Percentiles rank a stretch among this genome's conserved stretches.
phyloP scores from a whole-genome alignment of 2,113 vertebrate species.

The Xenopus laevis region DNA sequence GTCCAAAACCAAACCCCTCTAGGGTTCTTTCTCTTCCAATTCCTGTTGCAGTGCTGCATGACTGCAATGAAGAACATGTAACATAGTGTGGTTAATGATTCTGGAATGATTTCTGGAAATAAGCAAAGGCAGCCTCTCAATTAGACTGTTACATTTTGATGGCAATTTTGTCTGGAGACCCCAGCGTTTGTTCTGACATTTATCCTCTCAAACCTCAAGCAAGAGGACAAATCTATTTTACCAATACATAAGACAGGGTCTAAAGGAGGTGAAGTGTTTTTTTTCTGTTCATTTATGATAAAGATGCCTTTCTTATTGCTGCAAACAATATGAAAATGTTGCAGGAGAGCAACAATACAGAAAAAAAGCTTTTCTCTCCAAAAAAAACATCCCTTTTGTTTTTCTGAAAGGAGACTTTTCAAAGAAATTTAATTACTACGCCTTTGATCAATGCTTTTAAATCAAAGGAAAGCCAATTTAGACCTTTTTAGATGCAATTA shows the following conservation, averaged over 20 bases:
- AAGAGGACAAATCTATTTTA: background rate
- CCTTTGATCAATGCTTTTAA: conserved; percentile 39
- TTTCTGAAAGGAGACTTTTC: conserved; percentile 26
- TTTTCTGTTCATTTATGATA: conserved; percentile 12
- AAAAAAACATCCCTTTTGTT: conserved; percentile 27
- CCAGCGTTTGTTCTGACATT: background rate
- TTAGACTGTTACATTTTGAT: no score
- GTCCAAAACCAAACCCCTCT: no score
- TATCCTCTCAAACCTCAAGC: background rate
- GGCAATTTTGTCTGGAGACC: no score
- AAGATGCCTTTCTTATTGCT: conserved; percentile 5
- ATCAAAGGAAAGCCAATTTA: conserved; percentile 36
- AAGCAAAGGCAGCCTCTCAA: no score
- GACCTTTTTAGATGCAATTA: conserved; percentile 41
- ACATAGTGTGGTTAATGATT: no score
- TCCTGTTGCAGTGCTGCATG: no score
- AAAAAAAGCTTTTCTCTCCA: conserved; percentile 9
- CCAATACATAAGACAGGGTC: background rate
- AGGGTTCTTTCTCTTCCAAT: no score
- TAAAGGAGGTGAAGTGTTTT: background rate
- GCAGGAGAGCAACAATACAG: conserved; percentile 29
- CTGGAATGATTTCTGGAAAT: no score
- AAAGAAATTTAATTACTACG: conserved; percentile 40
- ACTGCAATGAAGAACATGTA: no score
- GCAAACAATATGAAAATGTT: conserved; percentile 22